These are phyloP conservation scores for Yponomeuta evonymella DNA, from an alignment of 2,888 invertebrate species.

Conservation along the genomic window DNA sequence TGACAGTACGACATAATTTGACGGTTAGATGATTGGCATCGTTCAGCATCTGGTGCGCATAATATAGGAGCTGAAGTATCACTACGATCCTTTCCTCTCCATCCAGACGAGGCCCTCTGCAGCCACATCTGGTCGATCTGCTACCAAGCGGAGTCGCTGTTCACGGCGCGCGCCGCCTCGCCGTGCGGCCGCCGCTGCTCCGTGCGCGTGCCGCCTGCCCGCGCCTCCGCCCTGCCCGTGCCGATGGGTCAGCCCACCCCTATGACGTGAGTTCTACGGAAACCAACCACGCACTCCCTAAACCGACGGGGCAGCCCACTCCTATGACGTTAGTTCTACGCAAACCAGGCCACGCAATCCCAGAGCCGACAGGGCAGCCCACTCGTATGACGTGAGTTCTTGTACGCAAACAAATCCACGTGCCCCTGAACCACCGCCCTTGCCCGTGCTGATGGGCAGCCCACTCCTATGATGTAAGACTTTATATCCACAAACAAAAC, in stretches of 20 bases:
- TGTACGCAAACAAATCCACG: too few relatives aligned
- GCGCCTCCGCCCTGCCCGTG: slow-evolving; percentile 72
- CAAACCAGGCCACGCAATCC: slow-evolving; percentile 30
- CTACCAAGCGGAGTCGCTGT: slow-evolving; percentile 86
- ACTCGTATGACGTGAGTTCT: slow-evolving; percentile 65
- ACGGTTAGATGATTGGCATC: too few relatives aligned
- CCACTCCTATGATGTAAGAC: background rate
- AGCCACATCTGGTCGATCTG: slow-evolving; percentile 89
- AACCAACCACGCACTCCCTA: too few relatives aligned
- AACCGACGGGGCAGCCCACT: too few relatives aligned
- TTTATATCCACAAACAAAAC: too few relatives aligned
- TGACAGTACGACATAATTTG: too few relatives aligned
- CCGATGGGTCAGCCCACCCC: slow-evolving; percentile 84
- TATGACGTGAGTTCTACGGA: slow-evolving; percentile 65
- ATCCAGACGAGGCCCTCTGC: slow-evolving; percentile 81
- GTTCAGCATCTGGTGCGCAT: too few relatives aligned
- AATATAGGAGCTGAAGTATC: too few relatives aligned
- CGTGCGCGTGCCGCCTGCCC: slow-evolving; percentile 69
- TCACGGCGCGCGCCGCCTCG: slow-evolving; percentile 76
- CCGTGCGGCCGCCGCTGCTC: slow-evolving; percentile 86
- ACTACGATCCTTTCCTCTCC: background rate
- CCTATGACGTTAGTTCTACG: too few relatives aligned
- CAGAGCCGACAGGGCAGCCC: background rate
- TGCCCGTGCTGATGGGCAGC: background rate
- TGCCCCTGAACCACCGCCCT: too few relatives aligned